These are phyloP conservation scores for Chaetops frenatus DNA, from an alignment of 2,113 vertebrate genomes.

Conservation along the genomic window DNA sequence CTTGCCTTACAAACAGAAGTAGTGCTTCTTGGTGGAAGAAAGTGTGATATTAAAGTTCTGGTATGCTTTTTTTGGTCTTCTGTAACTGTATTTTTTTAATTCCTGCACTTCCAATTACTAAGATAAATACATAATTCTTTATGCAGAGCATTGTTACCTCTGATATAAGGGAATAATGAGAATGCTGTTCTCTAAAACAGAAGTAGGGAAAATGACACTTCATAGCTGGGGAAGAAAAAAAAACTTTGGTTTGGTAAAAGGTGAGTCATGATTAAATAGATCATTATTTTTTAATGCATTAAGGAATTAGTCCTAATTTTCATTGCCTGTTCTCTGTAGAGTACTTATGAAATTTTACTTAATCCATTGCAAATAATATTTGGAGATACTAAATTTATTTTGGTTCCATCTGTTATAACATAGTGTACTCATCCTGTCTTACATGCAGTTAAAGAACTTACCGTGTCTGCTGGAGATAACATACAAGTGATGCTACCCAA, in stretches of 20 bases:
- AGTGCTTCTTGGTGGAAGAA: background rate
- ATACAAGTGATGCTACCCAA: slow-evolving; percentile 61
- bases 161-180: background rate
- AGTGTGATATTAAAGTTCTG: background rate
- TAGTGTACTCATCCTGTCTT: background rate
- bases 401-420: background rate
- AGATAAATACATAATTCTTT: background rate
- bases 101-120: background rate
- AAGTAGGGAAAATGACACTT: background rate
- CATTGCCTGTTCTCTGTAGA: background rate
- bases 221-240: background rate
- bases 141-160: background rate
- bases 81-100: background rate
- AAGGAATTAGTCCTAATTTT: background rate
- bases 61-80: background rate
- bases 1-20: background rate
- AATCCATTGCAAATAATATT: background rate
- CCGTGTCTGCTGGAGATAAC: slow-evolving; percentile 68
- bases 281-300: background rate
- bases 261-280: background rate
- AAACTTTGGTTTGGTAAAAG: background rate
- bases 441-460: slow-evolving; percentile 64
- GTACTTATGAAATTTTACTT: background rate
- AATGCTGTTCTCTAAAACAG: background rate
- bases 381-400: background rate